Conservation (phyloP, 2,797 vertebrate genomes). For the Anas flavirostris region DNA sequence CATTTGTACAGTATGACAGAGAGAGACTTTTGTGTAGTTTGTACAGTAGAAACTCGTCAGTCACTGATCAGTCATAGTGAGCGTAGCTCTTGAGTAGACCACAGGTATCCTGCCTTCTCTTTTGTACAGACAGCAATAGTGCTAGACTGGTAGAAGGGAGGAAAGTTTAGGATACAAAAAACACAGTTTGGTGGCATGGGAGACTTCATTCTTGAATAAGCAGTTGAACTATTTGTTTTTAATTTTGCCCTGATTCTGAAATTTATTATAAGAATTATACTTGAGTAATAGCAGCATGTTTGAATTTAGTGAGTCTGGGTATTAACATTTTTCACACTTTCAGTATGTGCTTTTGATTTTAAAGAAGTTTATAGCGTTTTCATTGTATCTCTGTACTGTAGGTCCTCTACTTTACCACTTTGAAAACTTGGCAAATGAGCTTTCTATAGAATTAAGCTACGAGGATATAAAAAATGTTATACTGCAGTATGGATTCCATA, state of each 20-base stretch:
- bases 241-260: background rate
- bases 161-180: background rate
- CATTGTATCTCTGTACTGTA: conserved; percentile 64
- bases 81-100: background rate
- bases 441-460: conserved; percentile 96
- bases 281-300: background rate
- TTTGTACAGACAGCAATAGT: background rate
- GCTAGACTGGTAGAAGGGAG: background rate
- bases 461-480: conserved; percentile 94
- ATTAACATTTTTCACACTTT: background rate
- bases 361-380: background rate
- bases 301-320: background rate
- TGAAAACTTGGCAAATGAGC: conserved; percentile 97
- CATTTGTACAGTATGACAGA: no score
- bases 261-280: background rate
- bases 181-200: background rate
- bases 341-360: background rate
- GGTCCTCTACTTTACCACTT: conserved; percentile 97
- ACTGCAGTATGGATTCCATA: conserved; percentile 89
- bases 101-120: background rate
- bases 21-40: background rate
- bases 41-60: background rate
- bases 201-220: background rate
- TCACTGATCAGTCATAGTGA: background rate
- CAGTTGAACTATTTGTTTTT: background rate